Conservation (phyloP, 2,797 vertebrate species). For the Delichon dasypus region DNA sequence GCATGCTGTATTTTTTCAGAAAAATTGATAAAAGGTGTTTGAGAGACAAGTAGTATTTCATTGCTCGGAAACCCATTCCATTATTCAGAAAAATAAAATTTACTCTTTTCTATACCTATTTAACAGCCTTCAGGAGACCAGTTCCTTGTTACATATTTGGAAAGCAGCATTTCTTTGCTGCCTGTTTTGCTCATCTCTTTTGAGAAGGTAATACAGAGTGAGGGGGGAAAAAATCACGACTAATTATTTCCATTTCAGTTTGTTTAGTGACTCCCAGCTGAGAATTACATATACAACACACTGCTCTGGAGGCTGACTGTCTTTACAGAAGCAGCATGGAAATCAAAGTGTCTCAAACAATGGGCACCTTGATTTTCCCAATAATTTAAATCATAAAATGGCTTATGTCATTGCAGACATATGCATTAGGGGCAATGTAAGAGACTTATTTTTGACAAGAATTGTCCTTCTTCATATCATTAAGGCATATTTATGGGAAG, state of each 20-base stretch:
- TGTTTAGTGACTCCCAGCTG: neutral
- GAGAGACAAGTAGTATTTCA: neutral
- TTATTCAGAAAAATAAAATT: constrained; percentile 16
- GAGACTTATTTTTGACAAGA: neutral
- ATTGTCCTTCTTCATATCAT: neutral
- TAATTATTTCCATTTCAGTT: neutral
- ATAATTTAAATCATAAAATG: neutral
- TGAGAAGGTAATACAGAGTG: neutral
- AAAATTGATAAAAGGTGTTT: neutral
- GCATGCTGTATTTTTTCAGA: neutral
- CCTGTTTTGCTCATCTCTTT: neutral
- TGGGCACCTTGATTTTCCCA: neutral
- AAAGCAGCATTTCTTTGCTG: neutral
- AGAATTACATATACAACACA: neutral
- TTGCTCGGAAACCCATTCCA: neutral
- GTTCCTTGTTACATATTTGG: neutral
- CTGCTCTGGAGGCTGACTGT: neutral
- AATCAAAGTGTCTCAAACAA: neutral
- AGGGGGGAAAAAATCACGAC: neutral
- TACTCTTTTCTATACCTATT: neutral
- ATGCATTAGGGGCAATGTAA: neutral
- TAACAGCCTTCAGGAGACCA: neutral
- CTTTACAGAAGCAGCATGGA: neutral
- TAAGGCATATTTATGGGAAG: neutral
- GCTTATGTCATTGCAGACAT: neutral